Conservation (phyloP, 2,113 vertebrate genomes). For the Empidonax traillii region DNA sequence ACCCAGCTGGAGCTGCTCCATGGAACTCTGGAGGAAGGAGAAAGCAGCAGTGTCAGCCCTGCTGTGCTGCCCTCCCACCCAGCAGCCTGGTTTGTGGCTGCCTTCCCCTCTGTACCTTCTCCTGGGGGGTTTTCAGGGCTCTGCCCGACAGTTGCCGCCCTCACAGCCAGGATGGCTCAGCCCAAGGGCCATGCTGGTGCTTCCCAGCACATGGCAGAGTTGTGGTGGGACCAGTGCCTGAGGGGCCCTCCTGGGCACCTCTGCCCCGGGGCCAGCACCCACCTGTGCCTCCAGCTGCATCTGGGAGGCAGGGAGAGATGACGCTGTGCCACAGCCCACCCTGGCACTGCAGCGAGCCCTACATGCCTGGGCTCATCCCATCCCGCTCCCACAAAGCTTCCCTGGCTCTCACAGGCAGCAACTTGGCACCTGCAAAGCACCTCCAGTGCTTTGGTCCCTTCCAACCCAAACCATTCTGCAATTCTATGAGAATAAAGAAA, state of each 20-base stretch:
- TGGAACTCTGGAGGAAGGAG: background rate
- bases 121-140: background rate
- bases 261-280: background rate
- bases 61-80: background rate
- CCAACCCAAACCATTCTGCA: background rate
- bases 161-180: rapidly evolving
- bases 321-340: background rate
- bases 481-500: background rate
- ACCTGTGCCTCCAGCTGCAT: rapidly evolving
- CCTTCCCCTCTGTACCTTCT: background rate
- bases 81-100: background rate
- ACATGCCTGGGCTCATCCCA: rapidly evolving
- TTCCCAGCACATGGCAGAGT: background rate
- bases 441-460: background rate
- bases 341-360: rapidly evolving
- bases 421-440: background rate
- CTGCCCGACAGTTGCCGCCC: background rate
- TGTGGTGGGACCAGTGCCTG: background rate
- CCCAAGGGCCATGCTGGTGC: background rate
- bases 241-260: background rate
- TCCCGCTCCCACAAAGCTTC: rapidly evolving
- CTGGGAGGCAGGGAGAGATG: background rate
- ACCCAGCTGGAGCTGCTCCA: background rate
- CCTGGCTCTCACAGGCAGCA: background rate
- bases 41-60: background rate